These are phyloP conservation scores for Cotesia typhae DNA, from an alignment of 1,140 invertebrate species.

Conservation along the genomic window DNA sequence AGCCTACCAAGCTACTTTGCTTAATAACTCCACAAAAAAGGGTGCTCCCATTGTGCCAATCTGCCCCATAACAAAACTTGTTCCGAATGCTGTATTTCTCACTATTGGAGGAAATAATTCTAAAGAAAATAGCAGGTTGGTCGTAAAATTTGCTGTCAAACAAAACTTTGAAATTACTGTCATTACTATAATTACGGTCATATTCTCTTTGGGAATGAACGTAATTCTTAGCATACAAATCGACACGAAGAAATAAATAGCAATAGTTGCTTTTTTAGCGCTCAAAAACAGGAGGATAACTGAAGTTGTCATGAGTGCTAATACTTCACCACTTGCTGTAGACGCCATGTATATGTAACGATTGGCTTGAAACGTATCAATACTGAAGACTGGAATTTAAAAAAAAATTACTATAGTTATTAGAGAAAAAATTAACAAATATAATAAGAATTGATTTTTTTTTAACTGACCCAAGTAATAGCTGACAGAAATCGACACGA, in stretches of 20 bases:
- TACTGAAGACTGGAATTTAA: conserved; percentile 61
- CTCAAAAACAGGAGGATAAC: conserved; percentile 61
- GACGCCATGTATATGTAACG: conserved; percentile 63
- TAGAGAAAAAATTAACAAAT: not conserved
- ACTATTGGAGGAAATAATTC: conserved; percentile 70
- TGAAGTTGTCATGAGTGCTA: conserved; percentile 39
- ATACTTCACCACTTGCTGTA: conserved; percentile 65
- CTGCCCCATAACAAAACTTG: conserved; percentile 70
- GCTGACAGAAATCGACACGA: conserved; percentile 64
- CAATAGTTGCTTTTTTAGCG: conserved; percentile 56
- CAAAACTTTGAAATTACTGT: conserved; percentile 71
- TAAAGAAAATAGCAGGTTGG: conserved; percentile 71
- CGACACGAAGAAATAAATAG: not conserved
- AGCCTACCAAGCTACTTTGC: no score
- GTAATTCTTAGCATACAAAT: no score
- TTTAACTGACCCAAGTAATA: conserved; percentile 56
- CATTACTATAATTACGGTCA: conserved; percentile 59
- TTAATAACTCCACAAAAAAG: conserved; percentile 53
- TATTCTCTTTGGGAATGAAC: conserved; percentile 35
- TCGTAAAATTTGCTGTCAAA: conserved; percentile 71
- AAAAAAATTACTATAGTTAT: not conserved
- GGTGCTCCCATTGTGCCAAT: conserved; percentile 72
- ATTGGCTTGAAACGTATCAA: conserved; percentile 64
- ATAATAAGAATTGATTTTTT: no score
- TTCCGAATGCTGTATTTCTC: conserved; percentile 72